These are phyloP conservation scores for Rhabdomys pumilio DNA, from an alignment of 2,797 vertebrate genomes.

Conservation along the genomic window DNA sequence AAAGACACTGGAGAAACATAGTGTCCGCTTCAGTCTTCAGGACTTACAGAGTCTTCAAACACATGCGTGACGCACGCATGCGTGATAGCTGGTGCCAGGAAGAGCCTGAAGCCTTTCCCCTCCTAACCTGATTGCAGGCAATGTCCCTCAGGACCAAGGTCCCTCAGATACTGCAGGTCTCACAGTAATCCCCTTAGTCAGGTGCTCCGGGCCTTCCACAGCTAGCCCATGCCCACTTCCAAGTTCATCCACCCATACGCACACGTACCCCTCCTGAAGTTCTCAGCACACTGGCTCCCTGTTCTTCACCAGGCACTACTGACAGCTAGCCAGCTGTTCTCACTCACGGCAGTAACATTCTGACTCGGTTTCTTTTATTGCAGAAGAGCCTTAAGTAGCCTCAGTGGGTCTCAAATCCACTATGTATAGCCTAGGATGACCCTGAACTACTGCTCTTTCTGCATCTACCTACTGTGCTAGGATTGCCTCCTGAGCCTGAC, in stretches of 20 bases:
- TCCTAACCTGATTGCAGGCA: not conserved
- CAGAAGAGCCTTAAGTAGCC: not conserved
- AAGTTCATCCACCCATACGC: not conserved
- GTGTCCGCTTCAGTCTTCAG: not conserved
- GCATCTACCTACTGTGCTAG: not conserved
- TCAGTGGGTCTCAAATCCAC: not conserved
- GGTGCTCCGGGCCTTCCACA: not conserved
- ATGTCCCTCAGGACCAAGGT: not conserved
- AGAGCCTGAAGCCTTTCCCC: not conserved
- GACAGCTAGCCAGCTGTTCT: not conserved
- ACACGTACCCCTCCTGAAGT: not conserved
- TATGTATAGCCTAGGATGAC: not conserved
- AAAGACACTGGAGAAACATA: not conserved
- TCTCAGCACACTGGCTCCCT: not conserved
- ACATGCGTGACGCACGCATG: not conserved
- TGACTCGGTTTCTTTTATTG: not conserved
- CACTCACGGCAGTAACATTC: not conserved
- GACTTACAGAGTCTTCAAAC: not conserved
- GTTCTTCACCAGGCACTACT: not conserved
- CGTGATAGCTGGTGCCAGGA: not conserved
- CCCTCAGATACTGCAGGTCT: not conserved
- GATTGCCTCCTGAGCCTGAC: not conserved
- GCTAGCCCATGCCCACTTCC: not conserved
- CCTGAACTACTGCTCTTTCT: not conserved
- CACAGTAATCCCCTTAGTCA: not conserved